A percentile compares a stretch with the other conserved stretches of the same genome.
phyloP scores from a whole-genome alignment of 2,797 vertebrate species.

The Silurus lanzhouensis region DNA sequence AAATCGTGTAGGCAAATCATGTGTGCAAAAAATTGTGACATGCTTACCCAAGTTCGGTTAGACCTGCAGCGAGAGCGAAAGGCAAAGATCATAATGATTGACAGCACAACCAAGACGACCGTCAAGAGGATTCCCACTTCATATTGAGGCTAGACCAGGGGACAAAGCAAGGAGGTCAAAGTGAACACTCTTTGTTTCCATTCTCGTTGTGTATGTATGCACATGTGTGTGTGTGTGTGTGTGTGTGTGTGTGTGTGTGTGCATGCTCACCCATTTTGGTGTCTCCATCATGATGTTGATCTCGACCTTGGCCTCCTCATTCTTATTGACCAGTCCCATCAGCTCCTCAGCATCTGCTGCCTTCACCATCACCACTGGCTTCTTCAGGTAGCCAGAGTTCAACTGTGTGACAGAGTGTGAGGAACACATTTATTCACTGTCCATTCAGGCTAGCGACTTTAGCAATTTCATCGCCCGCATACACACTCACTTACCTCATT shows the following conservation, averaged over 20 bases:
- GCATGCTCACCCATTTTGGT: slow-evolving; percentile 81
- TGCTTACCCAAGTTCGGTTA: slow-evolving; percentile 84
- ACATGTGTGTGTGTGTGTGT: background rate
- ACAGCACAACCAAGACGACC: slow-evolving; percentile 83
- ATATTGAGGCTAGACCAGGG: slow-evolving; percentile 80
- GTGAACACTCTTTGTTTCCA: background rate
- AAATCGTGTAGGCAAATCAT: background rate
- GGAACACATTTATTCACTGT: background rate
- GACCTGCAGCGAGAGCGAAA: slow-evolving; percentile 88
- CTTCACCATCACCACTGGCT: slow-evolving; percentile 89
- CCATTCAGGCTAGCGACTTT: background rate
- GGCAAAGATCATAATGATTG: slow-evolving; percentile 87
- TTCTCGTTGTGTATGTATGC: background rate
- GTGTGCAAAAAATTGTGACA: background rate
- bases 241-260: background rate
- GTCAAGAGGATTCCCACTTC: slow-evolving; percentile 94
- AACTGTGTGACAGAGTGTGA: slow-evolving; percentile 70
- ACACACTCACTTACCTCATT: slow-evolving; percentile 79
- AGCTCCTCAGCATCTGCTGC: slow-evolving; percentile 82
- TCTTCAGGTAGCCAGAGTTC: slow-evolving; percentile 79
- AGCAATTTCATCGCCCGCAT: background rate
- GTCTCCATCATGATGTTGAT: slow-evolving; percentile 86
- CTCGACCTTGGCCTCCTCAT: slow-evolving; percentile 88
- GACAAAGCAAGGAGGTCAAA: background rate
- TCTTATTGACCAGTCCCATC: slow-evolving; percentile 95